Evolutionary conservation across 2,113 vertebrate genomes (phyloP).

Genomic region (Peromyscus californicus): DNA sequence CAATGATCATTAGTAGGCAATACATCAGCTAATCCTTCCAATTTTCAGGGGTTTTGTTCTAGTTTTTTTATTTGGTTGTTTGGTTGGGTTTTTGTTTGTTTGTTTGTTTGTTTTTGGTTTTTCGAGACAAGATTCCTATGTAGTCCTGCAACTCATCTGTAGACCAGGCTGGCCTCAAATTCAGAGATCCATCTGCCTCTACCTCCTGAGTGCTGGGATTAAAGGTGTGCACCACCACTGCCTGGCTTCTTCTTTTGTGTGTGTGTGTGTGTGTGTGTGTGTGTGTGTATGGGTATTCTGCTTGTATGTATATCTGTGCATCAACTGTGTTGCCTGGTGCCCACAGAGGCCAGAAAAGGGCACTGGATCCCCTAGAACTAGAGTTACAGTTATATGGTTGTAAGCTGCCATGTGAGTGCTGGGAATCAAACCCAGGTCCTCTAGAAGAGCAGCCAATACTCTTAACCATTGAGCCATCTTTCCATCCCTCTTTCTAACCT

Average conservation of each 20-base stretch:
- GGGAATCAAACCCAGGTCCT: neutral
- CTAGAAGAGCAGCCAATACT: neutral
- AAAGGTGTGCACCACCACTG: neutral
- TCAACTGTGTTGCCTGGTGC: neutral
- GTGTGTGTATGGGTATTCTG: too few relatives aligned
- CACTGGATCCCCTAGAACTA: neutral
- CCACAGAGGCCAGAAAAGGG: neutral
- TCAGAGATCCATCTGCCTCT: neutral
- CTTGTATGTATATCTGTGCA: neutral
- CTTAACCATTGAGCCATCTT: neutral
- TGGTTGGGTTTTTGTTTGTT: neutral
- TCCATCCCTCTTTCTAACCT: neutral
- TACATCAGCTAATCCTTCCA: neutral
- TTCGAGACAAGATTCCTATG: too few relatives aligned
- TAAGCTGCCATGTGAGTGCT: neutral
- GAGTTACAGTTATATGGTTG: neutral
- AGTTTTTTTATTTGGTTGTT: neutral
- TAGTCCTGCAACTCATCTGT: neutral
- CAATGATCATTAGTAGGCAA: constrained; percentile 1
- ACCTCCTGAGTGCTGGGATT: neutral
- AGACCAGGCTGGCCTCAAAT: neutral
- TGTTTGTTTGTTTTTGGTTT: neutral
- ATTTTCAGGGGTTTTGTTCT: neutral
- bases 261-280: neutral
- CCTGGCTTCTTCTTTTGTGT: neutral